These are phyloP conservation scores for Drosophila quinaria DNA, from an alignment of 2,888 invertebrate genomes.

Conservation along the genomic window DNA sequence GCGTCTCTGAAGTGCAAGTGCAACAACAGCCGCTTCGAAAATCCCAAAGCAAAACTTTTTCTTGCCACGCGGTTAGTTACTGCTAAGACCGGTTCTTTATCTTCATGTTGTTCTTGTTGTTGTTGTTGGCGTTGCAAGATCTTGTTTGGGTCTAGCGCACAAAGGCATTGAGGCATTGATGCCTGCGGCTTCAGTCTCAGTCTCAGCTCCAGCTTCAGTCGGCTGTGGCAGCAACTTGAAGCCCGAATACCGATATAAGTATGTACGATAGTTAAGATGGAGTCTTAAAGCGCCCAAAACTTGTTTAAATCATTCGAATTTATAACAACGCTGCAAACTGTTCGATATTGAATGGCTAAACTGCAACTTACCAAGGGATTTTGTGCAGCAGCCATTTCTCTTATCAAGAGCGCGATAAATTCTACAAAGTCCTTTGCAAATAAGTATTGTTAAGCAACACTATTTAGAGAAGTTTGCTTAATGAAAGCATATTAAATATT, in stretches of 20 bases:
- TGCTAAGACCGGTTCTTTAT: slow-evolving; percentile 38
- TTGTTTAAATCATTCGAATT: slow-evolving; percentile 40
- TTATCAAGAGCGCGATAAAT: slow-evolving; percentile 3
- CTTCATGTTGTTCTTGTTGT: slow-evolving; percentile 4
- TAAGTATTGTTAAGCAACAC: background rate
- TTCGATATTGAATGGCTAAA: slow-evolving; percentile 37
- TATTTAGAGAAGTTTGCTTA: background rate
- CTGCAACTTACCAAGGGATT: slow-evolving; percentile 1
- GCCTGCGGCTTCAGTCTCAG: slow-evolving; percentile 41
- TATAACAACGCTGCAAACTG: slow-evolving; percentile 30
- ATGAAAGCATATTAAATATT: background rate
- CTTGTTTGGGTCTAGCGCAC: slow-evolving; percentile 64
- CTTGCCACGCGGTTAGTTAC: slow-evolving; percentile 75
- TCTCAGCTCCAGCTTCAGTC: slow-evolving; percentile 2
- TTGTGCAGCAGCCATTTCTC: background rate
- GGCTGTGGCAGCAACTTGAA: slow-evolving; percentile 36
- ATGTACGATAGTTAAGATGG: slow-evolving; percentile 36
- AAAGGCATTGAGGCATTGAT: slow-evolving; percentile 61
- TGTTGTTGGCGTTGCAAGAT: slow-evolving; percentile 38
- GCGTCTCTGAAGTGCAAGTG: slow-evolving; percentile 79
- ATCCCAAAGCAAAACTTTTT: slow-evolving; percentile 80
- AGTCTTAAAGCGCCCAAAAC: slow-evolving; percentile 44
- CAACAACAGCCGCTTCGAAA: slow-evolving; percentile 58
- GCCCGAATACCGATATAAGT: slow-evolving; percentile 33
- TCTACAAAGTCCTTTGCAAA: background rate